Evolutionary conservation across 1,140 invertebrate species (phyloP).

Genomic region (Oppia nitens): DNA sequence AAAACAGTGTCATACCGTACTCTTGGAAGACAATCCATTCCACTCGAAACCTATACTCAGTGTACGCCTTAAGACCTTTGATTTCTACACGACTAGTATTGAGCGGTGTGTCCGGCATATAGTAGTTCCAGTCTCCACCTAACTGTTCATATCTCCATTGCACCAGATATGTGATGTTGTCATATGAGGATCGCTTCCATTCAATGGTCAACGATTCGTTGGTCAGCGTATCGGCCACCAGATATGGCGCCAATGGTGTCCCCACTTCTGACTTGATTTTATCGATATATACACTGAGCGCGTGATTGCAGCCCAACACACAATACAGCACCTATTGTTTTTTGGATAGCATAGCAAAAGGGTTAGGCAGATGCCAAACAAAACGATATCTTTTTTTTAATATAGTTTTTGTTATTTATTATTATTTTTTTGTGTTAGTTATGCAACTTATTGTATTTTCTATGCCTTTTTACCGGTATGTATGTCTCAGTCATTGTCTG

Average conservation of each 20-base stretch:
- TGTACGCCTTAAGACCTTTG: constrained; percentile 61
- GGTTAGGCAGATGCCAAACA: neutral
- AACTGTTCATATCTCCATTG: constrained; percentile 51
- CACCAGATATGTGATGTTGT: constrained; percentile 47
- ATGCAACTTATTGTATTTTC: neutral
- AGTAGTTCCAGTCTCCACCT: constrained; percentile 50
- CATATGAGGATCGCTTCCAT: constrained; percentile 45
- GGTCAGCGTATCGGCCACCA: constrained; percentile 53
- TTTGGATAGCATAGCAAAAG: constrained; percentile 4
- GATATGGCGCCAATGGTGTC: constrained; percentile 47
- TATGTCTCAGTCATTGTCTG: neutral
- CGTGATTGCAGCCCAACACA: constrained; percentile 58
- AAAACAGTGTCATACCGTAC: constrained; percentile 48
- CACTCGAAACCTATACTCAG: constrained; percentile 76
- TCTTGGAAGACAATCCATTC: constrained; percentile 45
- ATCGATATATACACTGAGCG: constrained; percentile 51
- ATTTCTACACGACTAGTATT: constrained; percentile 30
- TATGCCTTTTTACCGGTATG: neutral
- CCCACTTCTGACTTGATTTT: constrained; percentile 48
- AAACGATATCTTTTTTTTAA: constrained; percentile 9
- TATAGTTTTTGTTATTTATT: constrained; percentile 12
- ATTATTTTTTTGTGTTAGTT: constrained; percentile 13
- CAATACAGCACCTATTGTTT: constrained; percentile 49
- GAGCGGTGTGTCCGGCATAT: constrained; percentile 43
- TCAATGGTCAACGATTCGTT: constrained; percentile 55